phyloP scores from a whole-genome alignment of 2,888 invertebrate genomes.

The Myopa testacea region DNA sequence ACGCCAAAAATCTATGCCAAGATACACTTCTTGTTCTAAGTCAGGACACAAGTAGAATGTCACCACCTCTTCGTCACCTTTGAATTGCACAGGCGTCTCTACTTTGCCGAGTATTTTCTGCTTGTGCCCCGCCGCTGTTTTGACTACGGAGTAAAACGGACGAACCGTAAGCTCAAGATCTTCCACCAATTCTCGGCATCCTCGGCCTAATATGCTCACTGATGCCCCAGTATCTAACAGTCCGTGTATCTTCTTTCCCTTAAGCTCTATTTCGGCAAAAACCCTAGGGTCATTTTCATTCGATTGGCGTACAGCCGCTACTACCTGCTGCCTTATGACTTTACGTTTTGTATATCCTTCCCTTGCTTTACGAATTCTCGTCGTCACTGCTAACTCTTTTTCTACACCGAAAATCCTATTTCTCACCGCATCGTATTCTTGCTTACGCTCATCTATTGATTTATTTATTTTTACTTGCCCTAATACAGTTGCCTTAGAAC shows the following conservation, averaged over 20 bases:
- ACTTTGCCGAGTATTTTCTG: slow-evolving; percentile 27
- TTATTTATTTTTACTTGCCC: background rate
- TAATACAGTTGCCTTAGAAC: background rate
- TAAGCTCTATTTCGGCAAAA: slow-evolving; percentile 9
- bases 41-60: slow-evolving; percentile 30
- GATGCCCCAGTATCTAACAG: slow-evolving; percentile 40
- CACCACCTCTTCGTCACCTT: background rate
- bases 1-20: slow-evolving; percentile 41
- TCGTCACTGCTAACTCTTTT: background rate
- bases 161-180: background rate
- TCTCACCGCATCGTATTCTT: background rate
- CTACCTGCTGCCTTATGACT: background rate
- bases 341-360: background rate
- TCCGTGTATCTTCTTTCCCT: background rate
- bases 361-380: background rate
- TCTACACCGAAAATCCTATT: background rate
- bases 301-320: background rate
- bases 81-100: background rate
- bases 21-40: background rate
- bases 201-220: slow-evolving; percentile 23
- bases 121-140: slow-evolving; percentile 32
- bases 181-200: background rate
- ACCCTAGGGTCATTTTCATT: slow-evolving; percentile 15
- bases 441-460: background rate
- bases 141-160: background rate